These are phyloP conservation scores for Operophtera brumata DNA, from an alignment of 2,888 invertebrate species.

Conservation along the genomic window DNA sequence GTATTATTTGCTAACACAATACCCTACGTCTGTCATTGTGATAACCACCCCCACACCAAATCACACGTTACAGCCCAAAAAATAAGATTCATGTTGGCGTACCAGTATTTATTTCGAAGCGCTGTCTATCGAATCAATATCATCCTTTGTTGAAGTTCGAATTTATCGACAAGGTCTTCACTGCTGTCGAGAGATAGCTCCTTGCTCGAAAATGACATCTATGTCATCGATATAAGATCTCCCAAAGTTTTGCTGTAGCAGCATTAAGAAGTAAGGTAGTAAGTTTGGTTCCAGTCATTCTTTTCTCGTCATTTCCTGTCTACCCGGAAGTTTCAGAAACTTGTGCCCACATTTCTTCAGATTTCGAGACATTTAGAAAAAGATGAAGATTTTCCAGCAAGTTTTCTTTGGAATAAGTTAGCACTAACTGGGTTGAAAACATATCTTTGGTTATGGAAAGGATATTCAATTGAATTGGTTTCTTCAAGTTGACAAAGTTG, in stretches of 20 bases:
- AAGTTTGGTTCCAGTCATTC: slow-evolving; percentile 30
- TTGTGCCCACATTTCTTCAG: slow-evolving; percentile 32
- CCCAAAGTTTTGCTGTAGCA: slow-evolving; percentile 7
- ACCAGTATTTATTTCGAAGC: slow-evolving; percentile 15
- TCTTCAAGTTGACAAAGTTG: background rate
- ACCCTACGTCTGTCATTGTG: slow-evolving; percentile 40
- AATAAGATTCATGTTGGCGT: slow-evolving; percentile 15
- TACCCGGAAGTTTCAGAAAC: slow-evolving; percentile 30
- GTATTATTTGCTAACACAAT: slow-evolving; percentile 33
- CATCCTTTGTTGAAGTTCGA: slow-evolving; percentile 35
- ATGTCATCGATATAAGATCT: slow-evolving; percentile 14
- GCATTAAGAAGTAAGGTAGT: slow-evolving; percentile 1
- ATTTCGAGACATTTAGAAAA: slow-evolving; percentile 30
- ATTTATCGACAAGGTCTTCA: slow-evolving; percentile 30
- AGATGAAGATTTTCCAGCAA: slow-evolving; percentile 29
- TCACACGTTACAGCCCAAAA: background rate
- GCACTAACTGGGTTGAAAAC: background rate
- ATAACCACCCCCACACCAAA: slow-evolving; percentile 28
- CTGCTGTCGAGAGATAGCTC: slow-evolving; percentile 5
- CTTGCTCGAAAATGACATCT: slow-evolving; percentile 31
- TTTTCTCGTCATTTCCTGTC: slow-evolving; percentile 35
- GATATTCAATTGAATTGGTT: background rate
- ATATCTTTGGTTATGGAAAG: background rate
- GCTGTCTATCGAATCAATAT: slow-evolving; percentile 37
- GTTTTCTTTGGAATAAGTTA: slow-evolving; percentile 19